These are phyloP conservation scores for Mungos mungo DNA, from an alignment of 2,113 vertebrate species.

Conservation along the genomic window DNA sequence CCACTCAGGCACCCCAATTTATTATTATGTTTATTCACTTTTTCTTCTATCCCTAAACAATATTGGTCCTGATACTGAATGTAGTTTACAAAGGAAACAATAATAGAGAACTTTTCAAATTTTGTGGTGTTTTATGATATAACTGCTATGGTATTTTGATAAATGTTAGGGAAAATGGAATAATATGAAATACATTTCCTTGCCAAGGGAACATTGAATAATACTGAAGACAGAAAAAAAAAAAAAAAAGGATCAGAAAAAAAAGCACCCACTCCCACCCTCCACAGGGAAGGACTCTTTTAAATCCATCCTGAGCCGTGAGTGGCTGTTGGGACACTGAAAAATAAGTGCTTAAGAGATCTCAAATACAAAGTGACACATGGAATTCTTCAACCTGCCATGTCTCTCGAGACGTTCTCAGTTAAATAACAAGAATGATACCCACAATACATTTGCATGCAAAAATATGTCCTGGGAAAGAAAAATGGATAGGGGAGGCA, in stretches of 20 bases:
- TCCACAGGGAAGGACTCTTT: conserved; percentile 3
- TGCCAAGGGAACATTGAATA: neutral
- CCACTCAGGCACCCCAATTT: too few relatives aligned
- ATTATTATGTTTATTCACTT: neutral
- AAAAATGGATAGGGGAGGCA: neutral
- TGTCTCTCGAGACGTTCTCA: conserved; percentile 43
- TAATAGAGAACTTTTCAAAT: neutral
- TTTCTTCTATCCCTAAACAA: conserved; percentile 37
- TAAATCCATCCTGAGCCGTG: conserved; percentile 54
- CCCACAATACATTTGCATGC: neutral
- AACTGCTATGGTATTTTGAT: conserved; percentile 5
- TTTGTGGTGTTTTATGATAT: neutral
- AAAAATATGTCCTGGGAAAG: neutral
- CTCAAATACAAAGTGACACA: conserved; percentile 58
- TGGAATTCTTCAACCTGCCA: conserved; percentile 47
- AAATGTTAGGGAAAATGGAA: neutral
- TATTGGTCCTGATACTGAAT: neutral
- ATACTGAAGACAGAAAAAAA: neutral
- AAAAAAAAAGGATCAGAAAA: neutral
- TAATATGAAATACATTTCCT: neutral
- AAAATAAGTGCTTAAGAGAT: conserved; percentile 54
- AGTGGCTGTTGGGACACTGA: conserved; percentile 45
- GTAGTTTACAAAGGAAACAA: neutral
- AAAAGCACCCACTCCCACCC: neutral
- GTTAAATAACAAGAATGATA: conserved; percentile 16